These are phyloP conservation scores for Empis livida DNA, from an alignment of 2,888 invertebrate species.

Conservation along the genomic window DNA sequence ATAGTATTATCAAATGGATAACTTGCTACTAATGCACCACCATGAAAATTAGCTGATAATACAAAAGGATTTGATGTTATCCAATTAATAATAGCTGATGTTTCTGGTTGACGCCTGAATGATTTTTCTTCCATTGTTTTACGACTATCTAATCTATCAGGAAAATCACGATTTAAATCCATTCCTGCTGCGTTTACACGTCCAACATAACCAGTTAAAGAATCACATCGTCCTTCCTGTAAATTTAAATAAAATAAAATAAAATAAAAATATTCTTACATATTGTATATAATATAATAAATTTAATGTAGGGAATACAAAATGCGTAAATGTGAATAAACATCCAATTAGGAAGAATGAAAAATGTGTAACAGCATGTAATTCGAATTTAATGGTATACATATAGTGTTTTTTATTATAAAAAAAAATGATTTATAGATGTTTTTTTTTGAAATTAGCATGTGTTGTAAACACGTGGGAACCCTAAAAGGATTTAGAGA, in stretches of 20 bases:
- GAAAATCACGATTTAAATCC: conserved; percentile 87
- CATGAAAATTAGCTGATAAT: conserved; percentile 86
- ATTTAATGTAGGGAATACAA: too few species aligned
- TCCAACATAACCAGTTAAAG: conserved; percentile 51
- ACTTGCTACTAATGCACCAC: conserved; percentile 95
- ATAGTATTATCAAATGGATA: conserved; percentile 88
- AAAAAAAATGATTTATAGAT: too few species aligned
- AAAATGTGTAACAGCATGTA: too few species aligned
- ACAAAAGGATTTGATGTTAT: conserved; percentile 78
- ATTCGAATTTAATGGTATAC: too few species aligned
- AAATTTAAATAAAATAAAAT: conserved; percentile 20
- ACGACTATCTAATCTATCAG: conserved; percentile 63
- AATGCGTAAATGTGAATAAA: too few species aligned
- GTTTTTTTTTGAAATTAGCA: too few species aligned
- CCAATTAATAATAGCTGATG: conserved; percentile 79
- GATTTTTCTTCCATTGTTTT: conserved; percentile 25
- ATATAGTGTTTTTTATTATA: too few species aligned
- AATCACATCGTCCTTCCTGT: conserved; percentile 69
- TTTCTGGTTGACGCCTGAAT: conserved; percentile 68
- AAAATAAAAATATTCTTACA: too few species aligned
- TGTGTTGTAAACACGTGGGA: too few species aligned
- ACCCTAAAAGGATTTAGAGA: too few species aligned
- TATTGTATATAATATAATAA: too few species aligned
- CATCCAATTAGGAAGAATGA: too few species aligned
- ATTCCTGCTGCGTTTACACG: conserved; percentile 67